Conservation (phyloP, 2,888 invertebrate genomes). For the Hermaeophaga mercurialis region DNA sequence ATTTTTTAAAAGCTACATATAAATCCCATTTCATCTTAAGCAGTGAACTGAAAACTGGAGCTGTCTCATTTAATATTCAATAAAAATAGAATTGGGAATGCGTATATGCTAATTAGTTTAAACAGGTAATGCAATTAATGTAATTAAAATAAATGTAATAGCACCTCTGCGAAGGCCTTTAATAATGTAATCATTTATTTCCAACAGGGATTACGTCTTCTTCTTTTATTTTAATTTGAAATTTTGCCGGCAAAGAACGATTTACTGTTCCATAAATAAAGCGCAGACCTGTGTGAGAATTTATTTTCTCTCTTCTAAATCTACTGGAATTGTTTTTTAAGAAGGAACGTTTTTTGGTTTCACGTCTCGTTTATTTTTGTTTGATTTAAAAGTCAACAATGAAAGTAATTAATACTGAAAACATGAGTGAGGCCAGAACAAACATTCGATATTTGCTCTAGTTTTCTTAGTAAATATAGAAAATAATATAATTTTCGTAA, state of each 20-base stretch:
- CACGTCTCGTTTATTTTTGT: not conserved
- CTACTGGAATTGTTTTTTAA: not conserved
- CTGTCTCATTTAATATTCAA: no score
- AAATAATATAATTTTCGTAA: not conserved
- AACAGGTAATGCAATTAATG: no score
- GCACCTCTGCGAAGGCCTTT: slow-evolving; percentile 12
- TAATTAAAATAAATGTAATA: slow-evolving; percentile 41
- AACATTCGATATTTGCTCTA: not conserved
- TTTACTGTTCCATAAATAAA: slow-evolving; percentile 10
- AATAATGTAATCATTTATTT: slow-evolving; percentile 18
- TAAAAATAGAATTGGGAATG: no score
- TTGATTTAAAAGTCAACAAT: slow-evolving; percentile 1
- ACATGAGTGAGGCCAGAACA: not conserved
- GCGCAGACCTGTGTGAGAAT: not conserved
- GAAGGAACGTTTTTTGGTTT: not conserved
- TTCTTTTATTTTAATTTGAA: not conserved
- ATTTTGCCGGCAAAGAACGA: not conserved
- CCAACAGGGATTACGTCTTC: not conserved
- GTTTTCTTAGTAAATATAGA: not conserved
- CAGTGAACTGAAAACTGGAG: no score
- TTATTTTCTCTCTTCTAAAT: not conserved
- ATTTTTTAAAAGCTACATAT: no score
- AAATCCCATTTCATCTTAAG: no score
- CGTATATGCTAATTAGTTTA: no score
- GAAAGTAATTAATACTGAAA: not conserved